A percentile compares a stretch with the other conserved stretches of the same genome.
These are phyloP conservation scores for Galbula dea DNA, from an alignment of 2,113 vertebrate species.

Conservation along the genomic window DNA sequence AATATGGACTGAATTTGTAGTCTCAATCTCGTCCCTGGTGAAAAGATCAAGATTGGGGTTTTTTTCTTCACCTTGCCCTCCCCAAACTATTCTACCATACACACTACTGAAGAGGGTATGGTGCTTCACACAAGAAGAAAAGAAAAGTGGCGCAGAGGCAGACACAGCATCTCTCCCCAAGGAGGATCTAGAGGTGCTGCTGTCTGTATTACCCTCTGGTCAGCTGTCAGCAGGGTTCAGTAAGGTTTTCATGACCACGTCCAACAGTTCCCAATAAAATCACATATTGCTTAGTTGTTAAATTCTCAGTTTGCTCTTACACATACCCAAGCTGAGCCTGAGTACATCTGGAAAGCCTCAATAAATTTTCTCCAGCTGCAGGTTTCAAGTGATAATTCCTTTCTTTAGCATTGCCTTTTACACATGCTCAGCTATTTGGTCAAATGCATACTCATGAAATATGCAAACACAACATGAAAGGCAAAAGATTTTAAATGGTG, in stretches of 20 bases:
- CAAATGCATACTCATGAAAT: conserved; percentile 47
- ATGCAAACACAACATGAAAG: conserved; percentile 14
- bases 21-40: background rate
- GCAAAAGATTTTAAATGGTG: background rate
- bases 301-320: conserved; percentile 7
- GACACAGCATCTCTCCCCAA: background rate
- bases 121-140: background rate
- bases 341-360: conserved; percentile 10
- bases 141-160: background rate
- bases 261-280: background rate
- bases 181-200: background rate
- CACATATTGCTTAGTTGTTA: background rate
- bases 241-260: background rate
- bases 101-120: background rate
- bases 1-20: background rate
- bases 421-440: conserved; percentile 5
- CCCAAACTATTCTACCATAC: background rate
- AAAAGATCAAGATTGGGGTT: background rate
- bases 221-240: background rate
- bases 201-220: background rate
- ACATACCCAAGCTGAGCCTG: background rate
- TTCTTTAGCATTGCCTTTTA: conserved; percentile 13
- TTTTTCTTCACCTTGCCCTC: background rate
- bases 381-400: conserved; percentile 40
- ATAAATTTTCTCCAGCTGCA: conserved; percentile 56